Percentiles rank a stretch among this genome's conserved stretches.
Conservation (phyloP, 2,888 invertebrate genomes). For the Hedychridium roseum region DNA sequence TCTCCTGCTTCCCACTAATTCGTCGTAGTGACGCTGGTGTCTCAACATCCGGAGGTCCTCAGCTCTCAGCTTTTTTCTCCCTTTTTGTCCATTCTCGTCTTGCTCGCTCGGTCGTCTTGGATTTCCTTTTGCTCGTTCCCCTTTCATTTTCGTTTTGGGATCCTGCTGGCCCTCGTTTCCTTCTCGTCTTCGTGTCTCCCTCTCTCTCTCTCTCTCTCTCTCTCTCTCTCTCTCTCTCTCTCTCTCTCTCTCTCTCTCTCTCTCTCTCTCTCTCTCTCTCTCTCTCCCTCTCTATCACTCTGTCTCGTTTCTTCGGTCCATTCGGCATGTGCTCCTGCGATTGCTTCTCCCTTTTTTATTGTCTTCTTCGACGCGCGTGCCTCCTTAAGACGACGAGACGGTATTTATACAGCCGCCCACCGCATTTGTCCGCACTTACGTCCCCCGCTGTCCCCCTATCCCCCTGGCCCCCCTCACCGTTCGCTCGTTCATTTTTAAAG, state of each 20-base stretch:
- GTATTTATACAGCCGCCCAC: slow-evolving; percentile 43
- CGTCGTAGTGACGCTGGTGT: slow-evolving; percentile 28
- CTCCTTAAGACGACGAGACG: slow-evolving; percentile 27
- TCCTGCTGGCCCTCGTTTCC: not conserved
- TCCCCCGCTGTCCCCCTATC: not conserved
- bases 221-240: not conserved
- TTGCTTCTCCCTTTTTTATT: slow-evolving; percentile 31
- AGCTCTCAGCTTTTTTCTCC: too few species aligned
- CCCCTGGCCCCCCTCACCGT: slow-evolving; percentile 19
- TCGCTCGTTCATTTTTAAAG: slow-evolving; percentile 22
- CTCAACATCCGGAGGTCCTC: slow-evolving; percentile 20
- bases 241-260: not conserved
- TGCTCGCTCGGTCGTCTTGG: slow-evolving; percentile 19
- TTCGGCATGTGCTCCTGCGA: too few species aligned
- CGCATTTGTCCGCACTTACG: slow-evolving; percentile 9
- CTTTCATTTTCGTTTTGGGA: not conserved
- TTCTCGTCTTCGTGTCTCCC: not conserved
- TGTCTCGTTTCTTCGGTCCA: too few species aligned
- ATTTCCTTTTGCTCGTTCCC: not conserved
- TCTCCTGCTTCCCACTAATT: too few species aligned
- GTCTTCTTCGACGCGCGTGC: slow-evolving; percentile 34
- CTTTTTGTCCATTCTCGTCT: slow-evolving; percentile 21
- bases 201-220: not conserved
- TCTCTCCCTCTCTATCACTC: too few species aligned
- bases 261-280: slow-evolving; percentile 5